A percentile compares a stretch with the other conserved stretches of the same genome.
Conservation (phyloP, 1,140 invertebrate species). For the Brachionus asplanchnoidis region DNA sequence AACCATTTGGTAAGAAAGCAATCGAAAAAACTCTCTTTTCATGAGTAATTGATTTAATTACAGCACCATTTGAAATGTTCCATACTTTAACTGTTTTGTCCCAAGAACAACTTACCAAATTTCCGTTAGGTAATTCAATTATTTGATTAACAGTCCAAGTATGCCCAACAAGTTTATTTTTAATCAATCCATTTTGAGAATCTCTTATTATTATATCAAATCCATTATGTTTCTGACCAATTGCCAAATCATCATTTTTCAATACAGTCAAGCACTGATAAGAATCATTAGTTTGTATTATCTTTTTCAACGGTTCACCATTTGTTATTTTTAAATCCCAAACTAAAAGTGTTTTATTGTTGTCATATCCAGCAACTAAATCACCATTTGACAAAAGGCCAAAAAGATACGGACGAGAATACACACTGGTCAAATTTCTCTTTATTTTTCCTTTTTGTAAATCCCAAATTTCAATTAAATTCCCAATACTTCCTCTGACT, state of each 20-base stretch:
- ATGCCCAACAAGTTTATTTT: not conserved
- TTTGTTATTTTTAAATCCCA: not conserved
- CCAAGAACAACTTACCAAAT: not conserved
- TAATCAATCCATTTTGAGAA: not conserved
- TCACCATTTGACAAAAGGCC: not conserved
- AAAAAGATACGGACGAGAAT: not conserved
- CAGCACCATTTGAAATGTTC: not conserved
- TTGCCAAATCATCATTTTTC: not conserved
- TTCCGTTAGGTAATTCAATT: not conserved
- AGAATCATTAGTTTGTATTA: not conserved
- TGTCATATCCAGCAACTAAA: not conserved
- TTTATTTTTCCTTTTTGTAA: not conserved
- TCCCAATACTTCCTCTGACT: not conserved
- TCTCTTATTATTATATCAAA: not conserved
- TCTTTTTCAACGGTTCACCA: not conserved
- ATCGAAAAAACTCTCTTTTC: not conserved
- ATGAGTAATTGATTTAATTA: not conserved
- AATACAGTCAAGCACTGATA: not conserved
- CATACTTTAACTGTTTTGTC: not conserved
- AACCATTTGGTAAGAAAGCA: not conserved
- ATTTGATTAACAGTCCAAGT: not conserved
- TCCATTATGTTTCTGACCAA: not conserved
- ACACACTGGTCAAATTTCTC: not conserved
- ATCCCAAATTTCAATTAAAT: not conserved
- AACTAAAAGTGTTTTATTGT: not conserved